phyloP scores from a whole-genome alignment of 2,113 vertebrate species.

The Spea multiplicata region DNA sequence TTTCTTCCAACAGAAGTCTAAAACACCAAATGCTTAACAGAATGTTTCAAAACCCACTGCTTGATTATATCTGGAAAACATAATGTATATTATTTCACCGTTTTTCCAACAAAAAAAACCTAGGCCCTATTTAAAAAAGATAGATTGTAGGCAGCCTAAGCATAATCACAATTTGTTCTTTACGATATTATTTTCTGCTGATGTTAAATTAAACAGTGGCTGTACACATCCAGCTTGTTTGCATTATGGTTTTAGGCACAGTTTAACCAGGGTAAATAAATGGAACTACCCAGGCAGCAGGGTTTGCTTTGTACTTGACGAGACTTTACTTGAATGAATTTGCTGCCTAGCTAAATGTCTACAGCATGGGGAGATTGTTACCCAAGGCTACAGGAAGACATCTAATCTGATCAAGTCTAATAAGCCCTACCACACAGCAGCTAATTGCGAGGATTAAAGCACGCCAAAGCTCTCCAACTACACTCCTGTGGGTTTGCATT shows the following conservation, averaged over 20 bases:
- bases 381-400: slow-evolving; percentile 48
- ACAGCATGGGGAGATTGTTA: slow-evolving; percentile 47
- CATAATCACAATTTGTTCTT: too few relatives aligned
- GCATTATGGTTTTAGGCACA: background rate
- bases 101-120: too few relatives aligned
- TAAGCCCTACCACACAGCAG: slow-evolving; percentile 53
- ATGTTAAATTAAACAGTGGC: background rate
- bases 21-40: too few relatives aligned
- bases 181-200: too few relatives aligned
- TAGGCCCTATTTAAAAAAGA: too few relatives aligned
- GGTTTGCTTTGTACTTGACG: slow-evolving; percentile 31
- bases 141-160: too few relatives aligned
- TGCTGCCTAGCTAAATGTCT: slow-evolving; percentile 23
- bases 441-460: slow-evolving; percentile 62
- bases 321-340: slow-evolving; percentile 17
- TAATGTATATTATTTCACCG: too few relatives aligned
- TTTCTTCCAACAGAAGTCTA: too few relatives aligned
- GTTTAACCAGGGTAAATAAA: background rate
- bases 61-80: too few relatives aligned
- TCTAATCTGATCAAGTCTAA: slow-evolving; percentile 46
- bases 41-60: too few relatives aligned
- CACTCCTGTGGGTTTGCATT: slow-evolving; percentile 58
- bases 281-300: background rate
- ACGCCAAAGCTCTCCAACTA: slow-evolving; percentile 63
- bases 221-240: background rate